A percentile compares a stretch with the other conserved stretches of the same genome.
Conservation (phyloP, 2,113 vertebrate species). For the Austrofundulus limnaeus region DNA sequence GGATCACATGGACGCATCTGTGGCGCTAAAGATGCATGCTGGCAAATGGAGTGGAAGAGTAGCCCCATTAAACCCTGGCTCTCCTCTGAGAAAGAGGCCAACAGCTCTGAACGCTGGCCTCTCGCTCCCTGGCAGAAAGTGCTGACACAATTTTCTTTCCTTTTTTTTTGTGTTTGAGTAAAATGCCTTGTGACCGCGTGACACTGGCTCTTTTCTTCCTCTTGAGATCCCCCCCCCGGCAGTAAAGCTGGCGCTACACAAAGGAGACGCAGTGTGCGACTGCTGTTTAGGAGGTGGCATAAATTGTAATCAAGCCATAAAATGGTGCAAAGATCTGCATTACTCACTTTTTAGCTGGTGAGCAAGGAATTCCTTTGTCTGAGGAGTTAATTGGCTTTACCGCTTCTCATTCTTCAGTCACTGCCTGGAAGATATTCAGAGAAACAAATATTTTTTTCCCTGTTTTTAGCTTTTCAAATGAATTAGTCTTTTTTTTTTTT, state of each 20-base stretch:
- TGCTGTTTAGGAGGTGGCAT: constrained; percentile 53
- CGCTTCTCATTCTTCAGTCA: constrained; percentile 9
- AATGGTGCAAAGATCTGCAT: constrained; percentile 49
- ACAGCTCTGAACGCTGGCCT: constrained; percentile 57
- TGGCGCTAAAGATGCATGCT: constrained; percentile 38
- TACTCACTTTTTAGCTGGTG: constrained; percentile 40
- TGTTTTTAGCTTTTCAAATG: constrained; percentile 1
- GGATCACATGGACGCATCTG: constrained; percentile 47
- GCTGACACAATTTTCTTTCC: constrained; percentile 51
- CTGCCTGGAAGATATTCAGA: neutral
- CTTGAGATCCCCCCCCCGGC: constrained; percentile 41
- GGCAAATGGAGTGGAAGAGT: constrained; percentile 73
- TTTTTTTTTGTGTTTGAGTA: constrained; percentile 50
- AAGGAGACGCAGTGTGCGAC: constrained; percentile 56
- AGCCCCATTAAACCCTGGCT: constrained; percentile 64
- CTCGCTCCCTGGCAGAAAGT: constrained; percentile 55
- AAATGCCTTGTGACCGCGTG: constrained; percentile 69
- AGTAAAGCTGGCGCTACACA: constrained; percentile 47
- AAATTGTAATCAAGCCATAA: constrained; percentile 56
- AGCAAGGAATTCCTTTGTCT: constrained; percentile 48
- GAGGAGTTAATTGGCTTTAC: constrained; percentile 41
- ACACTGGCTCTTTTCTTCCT: constrained; percentile 73
- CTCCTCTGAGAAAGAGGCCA: constrained; percentile 59
- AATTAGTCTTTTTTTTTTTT: too few species aligned
- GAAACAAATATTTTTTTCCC: neutral